These are phyloP conservation scores for Nautilus pompilius DNA, from an alignment of 1,140 invertebrate genomes.

Conservation along the genomic window DNA sequence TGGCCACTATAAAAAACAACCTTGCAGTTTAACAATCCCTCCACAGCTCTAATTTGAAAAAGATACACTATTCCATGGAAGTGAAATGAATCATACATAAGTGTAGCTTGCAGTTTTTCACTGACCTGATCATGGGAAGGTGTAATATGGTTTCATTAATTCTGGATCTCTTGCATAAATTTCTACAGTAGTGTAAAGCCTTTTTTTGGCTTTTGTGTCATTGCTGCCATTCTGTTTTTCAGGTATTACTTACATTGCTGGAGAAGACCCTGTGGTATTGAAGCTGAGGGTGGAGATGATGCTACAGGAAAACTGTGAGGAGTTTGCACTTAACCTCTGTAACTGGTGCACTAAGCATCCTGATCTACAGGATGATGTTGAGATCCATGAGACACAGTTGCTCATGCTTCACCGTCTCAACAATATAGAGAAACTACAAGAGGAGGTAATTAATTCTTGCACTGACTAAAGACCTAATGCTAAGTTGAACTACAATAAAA, in stretches of 20 bases:
- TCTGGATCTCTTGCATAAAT: no score
- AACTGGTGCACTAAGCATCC: constrained; percentile 32
- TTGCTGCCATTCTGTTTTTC: constrained; percentile 3
- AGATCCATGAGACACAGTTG: constrained; percentile 28
- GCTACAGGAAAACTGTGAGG: constrained; percentile 41
- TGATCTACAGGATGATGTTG: constrained; percentile 22
- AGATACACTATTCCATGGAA: neutral
- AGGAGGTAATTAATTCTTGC: constrained; percentile 23
- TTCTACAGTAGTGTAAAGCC: no score
- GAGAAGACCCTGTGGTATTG: constrained; percentile 35
- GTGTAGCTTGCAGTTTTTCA: no score
- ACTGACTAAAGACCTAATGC: neutral
- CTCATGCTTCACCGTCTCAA: constrained; percentile 27
- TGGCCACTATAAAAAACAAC: no score
- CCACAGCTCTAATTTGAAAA: neutral
- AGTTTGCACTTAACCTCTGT: constrained; percentile 39
- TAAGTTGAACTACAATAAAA: neutral
- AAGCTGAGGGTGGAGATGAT: constrained; percentile 37
- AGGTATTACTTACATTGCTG: constrained; percentile 32
- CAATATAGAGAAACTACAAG: constrained; percentile 33
- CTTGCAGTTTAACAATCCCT: neutral
- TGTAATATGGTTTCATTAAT: no score
- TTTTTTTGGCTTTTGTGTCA: no score
- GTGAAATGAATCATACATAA: neutral
- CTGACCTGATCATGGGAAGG: no score